phyloP scores from a whole-genome alignment of 1,140 invertebrate genomes.

The Cotesia chilonis region DNA sequence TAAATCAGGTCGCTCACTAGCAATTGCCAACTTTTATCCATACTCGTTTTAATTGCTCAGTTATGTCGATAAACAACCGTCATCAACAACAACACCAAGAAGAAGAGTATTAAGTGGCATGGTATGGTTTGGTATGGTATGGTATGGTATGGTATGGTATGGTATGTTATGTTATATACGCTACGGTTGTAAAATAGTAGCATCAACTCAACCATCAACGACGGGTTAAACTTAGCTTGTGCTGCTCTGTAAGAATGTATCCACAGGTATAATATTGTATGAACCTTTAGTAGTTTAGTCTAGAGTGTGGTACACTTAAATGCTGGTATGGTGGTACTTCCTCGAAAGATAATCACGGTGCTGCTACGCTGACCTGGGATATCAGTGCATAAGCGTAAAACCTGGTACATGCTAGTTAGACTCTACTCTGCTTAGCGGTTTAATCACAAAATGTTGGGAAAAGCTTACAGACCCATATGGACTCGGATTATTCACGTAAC shows the following conservation, averaged over 20 bases:
- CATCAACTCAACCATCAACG: not conserved
- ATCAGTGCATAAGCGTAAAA: slow-evolving; percentile 29
- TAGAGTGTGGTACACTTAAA: slow-evolving; percentile 7
- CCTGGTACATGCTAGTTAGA: not conserved
- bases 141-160: not conserved
- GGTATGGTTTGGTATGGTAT: not conserved
- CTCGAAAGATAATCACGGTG: slow-evolving; percentile 29
- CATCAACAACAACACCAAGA: not conserved
- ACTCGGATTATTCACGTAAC: not conserved
- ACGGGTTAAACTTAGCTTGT: too few species aligned
- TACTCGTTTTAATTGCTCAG: slow-evolving; percentile 22
- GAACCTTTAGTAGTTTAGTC: not conserved
- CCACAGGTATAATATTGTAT: too few species aligned
- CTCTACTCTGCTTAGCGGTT: not conserved
- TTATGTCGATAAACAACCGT: slow-evolving; percentile 7
- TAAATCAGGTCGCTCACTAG: not conserved
- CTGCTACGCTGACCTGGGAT: slow-evolving; percentile 28
- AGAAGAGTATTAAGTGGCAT: not conserved
- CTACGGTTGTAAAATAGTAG: not conserved
- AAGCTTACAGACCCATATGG: not conserved
- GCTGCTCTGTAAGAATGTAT: too few species aligned
- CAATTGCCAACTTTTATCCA: slow-evolving; percentile 12
- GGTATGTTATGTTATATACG: not conserved
- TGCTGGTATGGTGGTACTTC: slow-evolving; percentile 15
- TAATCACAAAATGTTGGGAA: slow-evolving; percentile 28